Conservation (phyloP, 2,113 vertebrate genomes). For the Formicarius rufipectus region DNA sequence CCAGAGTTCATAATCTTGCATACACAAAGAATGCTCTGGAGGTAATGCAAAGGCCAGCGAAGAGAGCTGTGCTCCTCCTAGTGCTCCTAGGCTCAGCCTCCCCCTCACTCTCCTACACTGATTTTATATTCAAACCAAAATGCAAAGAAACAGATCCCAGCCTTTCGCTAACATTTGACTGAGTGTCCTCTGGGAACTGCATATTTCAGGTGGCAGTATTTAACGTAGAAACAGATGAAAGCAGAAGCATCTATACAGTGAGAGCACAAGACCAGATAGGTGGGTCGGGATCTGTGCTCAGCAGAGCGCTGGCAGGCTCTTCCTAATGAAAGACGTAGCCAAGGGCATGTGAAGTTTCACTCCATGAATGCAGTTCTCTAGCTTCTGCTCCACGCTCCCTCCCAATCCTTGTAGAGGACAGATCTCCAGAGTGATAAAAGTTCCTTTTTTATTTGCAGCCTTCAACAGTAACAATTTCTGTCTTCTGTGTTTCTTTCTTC, state of each 20-base stretch:
- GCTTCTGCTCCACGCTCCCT: background rate
- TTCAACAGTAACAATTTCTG: background rate
- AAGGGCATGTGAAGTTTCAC: background rate
- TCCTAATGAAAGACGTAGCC: slow-evolving; percentile 1
- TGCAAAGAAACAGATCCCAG: background rate
- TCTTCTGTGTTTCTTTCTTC: background rate
- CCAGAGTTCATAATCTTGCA: background rate
- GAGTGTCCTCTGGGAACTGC: background rate
- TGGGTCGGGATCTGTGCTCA: background rate
- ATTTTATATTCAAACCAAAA: background rate
- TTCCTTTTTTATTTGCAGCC: background rate
- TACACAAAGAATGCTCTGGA: background rate
- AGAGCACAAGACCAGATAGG: background rate
- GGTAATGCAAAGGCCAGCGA: background rate
- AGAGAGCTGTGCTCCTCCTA: background rate
- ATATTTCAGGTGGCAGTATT: background rate
- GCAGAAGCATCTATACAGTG: background rate
- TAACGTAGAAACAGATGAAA: slow-evolving; percentile 18
- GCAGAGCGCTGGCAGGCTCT: background rate
- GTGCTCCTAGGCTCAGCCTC: background rate
- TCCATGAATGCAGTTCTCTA: background rate
- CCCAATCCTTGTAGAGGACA: background rate
- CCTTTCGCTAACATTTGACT: background rate
- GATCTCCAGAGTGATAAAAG: background rate
- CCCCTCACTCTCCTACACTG: background rate